Evolutionary conservation across 1,140 invertebrate species (phyloP).

Genomic region (Helicoverpa armigera): DNA sequence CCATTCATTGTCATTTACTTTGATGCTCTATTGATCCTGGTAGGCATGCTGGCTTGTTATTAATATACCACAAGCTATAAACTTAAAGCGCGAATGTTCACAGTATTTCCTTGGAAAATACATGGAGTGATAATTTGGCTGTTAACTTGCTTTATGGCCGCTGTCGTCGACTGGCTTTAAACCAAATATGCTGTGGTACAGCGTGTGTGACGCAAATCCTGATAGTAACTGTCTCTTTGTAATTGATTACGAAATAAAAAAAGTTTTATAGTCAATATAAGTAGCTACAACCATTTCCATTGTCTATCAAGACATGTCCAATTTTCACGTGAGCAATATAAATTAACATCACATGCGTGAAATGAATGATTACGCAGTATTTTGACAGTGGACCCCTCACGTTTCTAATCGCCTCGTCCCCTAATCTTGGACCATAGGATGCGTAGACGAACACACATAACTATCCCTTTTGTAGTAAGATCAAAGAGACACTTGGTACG

Average conservation of each 20-base stretch:
- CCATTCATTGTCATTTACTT: constrained; percentile 73
- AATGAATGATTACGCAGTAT: constrained; percentile 6
- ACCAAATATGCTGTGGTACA: background rate
- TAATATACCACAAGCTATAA: constrained; percentile 51
- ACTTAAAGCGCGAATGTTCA: constrained; percentile 16
- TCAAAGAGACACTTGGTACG: constrained; percentile 62
- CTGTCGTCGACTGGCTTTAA: background rate
- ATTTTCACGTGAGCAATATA: no score
- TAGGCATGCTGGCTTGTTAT: constrained; percentile 52
- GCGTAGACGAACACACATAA: constrained; percentile 54
- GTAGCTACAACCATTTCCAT: no score
- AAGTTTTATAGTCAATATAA: no score
- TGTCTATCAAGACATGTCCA: no score
- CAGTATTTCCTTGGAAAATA: constrained; percentile 25
- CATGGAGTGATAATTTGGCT: constrained; percentile 1
- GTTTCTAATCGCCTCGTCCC: constrained; percentile 5
- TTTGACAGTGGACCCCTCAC: constrained; percentile 2
- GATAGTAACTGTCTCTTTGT: no score
- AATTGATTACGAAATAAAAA: background rate
- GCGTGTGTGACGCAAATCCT: background rate
- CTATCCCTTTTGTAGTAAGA: constrained; percentile 67
- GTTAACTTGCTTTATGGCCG: background rate
- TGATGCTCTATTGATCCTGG: constrained; percentile 69
- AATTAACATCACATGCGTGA: background rate
- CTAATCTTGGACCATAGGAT: constrained; percentile 33